Percentiles rank a stretch among this genome's conserved stretches.
Evolutionary conservation across 2,888 invertebrate species (phyloP).

Genomic region (Tipula lateralis): DNA sequence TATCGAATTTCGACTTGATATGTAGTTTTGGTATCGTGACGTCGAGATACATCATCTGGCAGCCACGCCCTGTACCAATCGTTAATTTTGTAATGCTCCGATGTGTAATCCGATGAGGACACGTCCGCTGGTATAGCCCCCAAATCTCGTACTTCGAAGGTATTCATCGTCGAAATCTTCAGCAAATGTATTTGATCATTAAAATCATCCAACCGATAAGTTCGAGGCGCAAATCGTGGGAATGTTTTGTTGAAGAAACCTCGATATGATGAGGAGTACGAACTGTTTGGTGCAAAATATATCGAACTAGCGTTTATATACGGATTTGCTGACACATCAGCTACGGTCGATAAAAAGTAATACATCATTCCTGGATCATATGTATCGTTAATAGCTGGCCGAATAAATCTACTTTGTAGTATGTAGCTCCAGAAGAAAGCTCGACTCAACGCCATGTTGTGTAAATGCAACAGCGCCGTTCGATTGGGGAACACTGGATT

Average conservation of each 20-base stretch:
- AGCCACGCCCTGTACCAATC: slow-evolving; percentile 92
- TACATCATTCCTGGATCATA: slow-evolving; percentile 99
- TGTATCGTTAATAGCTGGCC: slow-evolving; percentile 85
- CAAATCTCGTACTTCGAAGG: slow-evolving; percentile 79
- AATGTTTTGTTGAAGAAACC: slow-evolving; percentile 96
- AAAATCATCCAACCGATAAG: slow-evolving; percentile 86
- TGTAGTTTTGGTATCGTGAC: slow-evolving; percentile 88
- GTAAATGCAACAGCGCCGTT: slow-evolving; percentile 85
- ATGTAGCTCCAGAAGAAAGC: slow-evolving; percentile 96
- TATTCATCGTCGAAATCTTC: slow-evolving; percentile 66
- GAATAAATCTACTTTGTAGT: slow-evolving; percentile 81
- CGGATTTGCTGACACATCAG: slow-evolving; percentile 90
- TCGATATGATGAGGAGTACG: slow-evolving; percentile 89
- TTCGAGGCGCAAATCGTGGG: slow-evolving; percentile 89
- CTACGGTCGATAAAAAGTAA: slow-evolving; percentile 88
- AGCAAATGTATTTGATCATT: slow-evolving; percentile 88
- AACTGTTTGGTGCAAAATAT: slow-evolving; percentile 90
- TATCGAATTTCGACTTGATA: slow-evolving; percentile 92
- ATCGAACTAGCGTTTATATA: slow-evolving; percentile 88
- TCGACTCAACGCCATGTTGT: slow-evolving; percentile 93
- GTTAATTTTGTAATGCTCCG: slow-evolving; percentile 84
- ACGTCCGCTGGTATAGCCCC: slow-evolving; percentile 79
- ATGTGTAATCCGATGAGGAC: slow-evolving; percentile 80
- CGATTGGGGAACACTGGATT: slow-evolving; percentile 93
- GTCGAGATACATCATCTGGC: slow-evolving; percentile 74